Evolutionary conservation across 2,888 invertebrate species (phyloP), one percentile per base, ranked within the genome.

Genomic region (Tinea trinotella): DNA sequence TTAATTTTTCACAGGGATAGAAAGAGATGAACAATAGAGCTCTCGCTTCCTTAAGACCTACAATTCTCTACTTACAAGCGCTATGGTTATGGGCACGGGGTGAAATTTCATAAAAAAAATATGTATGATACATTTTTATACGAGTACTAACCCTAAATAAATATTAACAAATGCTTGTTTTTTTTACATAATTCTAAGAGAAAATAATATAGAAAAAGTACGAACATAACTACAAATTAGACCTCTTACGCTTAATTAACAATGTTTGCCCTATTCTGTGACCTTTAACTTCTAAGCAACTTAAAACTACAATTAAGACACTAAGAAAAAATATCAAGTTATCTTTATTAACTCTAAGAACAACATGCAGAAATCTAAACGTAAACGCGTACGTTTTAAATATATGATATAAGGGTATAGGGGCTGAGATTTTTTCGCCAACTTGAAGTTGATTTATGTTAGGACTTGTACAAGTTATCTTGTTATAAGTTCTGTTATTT

Each of bases 401-500:
- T 5, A 7, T 40, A 13, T 15, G 40, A 15, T 10, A 30, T 30
- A 10, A 30, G 2, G 30, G 40, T 40, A 12, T 40, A 40, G n/a
- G 3, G 2, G 7, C 1, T 40, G n/a, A 15, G 12, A 40, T 19
- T 53, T 53, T 53, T 53, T 53, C 36, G 36, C 35, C 17, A 36
- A 40, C 9, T 53, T 40, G 30, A 53, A 53, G 36, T 40, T 15
- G 53, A 53, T 53, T 53, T 53, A 53, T 53, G 53, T 53, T 53
- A 10, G 53, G 20, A 53, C 22, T 53, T 53, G 36, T 53, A 22
- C 13, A 53, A 53, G 53, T 40, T 53, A 53, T 53, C 53, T 53
- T 53, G 53, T 53, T 53, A 53, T 53, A 53, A 53, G 36, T 53
- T 53, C 5, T 19, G 53, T 40, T 53, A 53, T 53, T 53, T 53